Conservation (phyloP, 2,797 vertebrate genomes). For the Choloepus didactylus region DNA sequence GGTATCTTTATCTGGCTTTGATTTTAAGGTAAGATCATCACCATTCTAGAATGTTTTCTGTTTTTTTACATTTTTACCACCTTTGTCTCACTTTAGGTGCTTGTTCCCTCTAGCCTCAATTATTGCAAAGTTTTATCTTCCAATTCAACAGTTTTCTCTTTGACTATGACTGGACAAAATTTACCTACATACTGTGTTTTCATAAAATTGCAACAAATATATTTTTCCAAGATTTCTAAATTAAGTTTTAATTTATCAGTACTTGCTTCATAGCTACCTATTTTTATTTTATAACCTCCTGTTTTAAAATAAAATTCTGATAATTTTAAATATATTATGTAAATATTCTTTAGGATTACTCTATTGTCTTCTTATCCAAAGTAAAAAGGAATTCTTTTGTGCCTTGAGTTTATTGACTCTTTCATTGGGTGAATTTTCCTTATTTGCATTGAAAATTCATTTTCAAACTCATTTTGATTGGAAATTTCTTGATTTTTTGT, state of each 20-base stretch:
- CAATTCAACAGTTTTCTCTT: conserved; percentile 17
- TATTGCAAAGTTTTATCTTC: neutral
- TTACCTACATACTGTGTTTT: neutral
- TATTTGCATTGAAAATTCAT: neutral
- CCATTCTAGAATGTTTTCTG: neutral
- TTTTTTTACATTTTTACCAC: neutral
- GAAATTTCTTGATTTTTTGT: neutral
- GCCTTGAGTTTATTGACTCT: conserved; percentile 23
- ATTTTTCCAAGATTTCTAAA: conserved; percentile 47
- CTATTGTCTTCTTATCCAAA: conserved; percentile 47
- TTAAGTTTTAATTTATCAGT: neutral
- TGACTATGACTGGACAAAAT: conserved; percentile 7
- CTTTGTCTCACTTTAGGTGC: neutral
- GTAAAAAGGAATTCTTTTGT: conserved; percentile 44
- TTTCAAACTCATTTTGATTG: conserved; percentile 3
- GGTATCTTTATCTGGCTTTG: too few species aligned
- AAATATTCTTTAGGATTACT: conserved; percentile 3
- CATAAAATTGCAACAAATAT: conserved; percentile 11
- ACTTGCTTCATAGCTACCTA: neutral
- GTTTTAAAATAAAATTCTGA: conserved; percentile 37
- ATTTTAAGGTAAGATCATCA: too few species aligned
- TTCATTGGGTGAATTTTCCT: conserved; percentile 24
- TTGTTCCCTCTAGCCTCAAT: neutral
- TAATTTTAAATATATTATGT: neutral
- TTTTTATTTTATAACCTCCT: conserved; percentile 35